Base-by-base conservation (phyloP, 2,113 vertebrate species). In the Nannospalax galili region DNA sequence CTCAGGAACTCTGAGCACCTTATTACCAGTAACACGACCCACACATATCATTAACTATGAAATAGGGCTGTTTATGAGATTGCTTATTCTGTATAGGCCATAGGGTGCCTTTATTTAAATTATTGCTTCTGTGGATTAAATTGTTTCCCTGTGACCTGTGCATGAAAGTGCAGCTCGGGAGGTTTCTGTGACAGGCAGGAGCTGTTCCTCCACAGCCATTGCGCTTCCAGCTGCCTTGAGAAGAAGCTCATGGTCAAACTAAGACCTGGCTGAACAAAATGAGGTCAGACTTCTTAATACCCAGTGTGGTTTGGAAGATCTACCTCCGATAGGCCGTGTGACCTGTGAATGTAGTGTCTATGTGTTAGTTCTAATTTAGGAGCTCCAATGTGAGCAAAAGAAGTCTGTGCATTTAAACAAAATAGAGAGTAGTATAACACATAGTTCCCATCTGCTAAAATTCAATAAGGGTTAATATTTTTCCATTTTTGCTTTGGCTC, bases 101-200 rank as follows among this genome's bases (percentile, higher is more conserved):
- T 62, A 28, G 16, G 28, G 45, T 88, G 75, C 24, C 81, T 94
- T 94, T 90, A 92, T 82, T 95, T 92, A 92, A 95, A 82, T 93
- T 72, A 94, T 74, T 95, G 70, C 62, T 89, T 78, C 75, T 93
- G 40, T 91, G 56, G 60, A 91, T 89, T 91, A 88, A 94, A 75
- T 52, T 85, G 32, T 62, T 75, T 96, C 75, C 81, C 32, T 67
- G 37, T 64, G 80, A 90, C 58, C 75, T 72, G 45, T 56, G 90
- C 75, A 64, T 69, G 24, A 42, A 75, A 92, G 58, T 35, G 52
- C 12, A 77, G 0, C 5, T 94, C 92, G 77, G 77, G 84, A 90
- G 12, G 4, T 69, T 94, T 67, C 40, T 17, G 28, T 37, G 42
- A 30, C n/a, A 92, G 85, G 56, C 11, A 84, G 77, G 48, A 70